Evolutionary conservation across 92 coral and sea anemone genomes (phyloP), one percentile per base, ranked within the genome.

Genomic region (Palythoa heliodiscus): DNA sequence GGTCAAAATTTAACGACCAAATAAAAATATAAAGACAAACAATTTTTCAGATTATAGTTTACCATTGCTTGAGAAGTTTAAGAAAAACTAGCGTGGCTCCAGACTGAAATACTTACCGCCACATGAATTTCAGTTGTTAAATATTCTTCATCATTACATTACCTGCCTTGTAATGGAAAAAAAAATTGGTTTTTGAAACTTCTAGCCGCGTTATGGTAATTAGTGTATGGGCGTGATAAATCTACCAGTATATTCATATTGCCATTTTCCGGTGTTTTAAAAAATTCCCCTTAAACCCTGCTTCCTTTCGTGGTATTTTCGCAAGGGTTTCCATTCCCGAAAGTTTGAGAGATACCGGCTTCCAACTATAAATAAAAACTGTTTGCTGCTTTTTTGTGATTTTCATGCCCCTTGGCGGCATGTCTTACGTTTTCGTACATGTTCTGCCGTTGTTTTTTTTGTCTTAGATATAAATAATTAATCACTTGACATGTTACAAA

Each of bases 361-460:
- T 10, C 50, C 39, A 48, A 52, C 7, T 16, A 39, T 25, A 11
- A 43, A 20, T 38, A 5, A 70, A 43, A 67, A 64, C 63, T 5
- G 25, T 48, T 64, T 22, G 23, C 48, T 80, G 74, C 50, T 48
- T 25, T 69, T 69, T 29, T 67, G 7, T 11, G 5, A 40, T 20
- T 53, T 67, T 63, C 22, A 40, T 80, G 73, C 84, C 84, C 84
- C 17, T 43, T 80, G 74, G 84, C 84, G 74, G 17, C 74, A 48
- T 43, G 84, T 80, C 58, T 22, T 48, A 39, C 17, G 53, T 23
- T 80, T 48, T 80, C 22, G 84, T 80, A 80, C 84, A 43, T 64
- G 74, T 66, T 64, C 60, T 14, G 63, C 48, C 70, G 58, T 38
- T 29, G 35, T 47, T 75, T n/a, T 60, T 78, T 15, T 67, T 80